Evolutionary conservation across 2,888 invertebrate species (phyloP).

Genomic region (Elegia similella): DNA sequence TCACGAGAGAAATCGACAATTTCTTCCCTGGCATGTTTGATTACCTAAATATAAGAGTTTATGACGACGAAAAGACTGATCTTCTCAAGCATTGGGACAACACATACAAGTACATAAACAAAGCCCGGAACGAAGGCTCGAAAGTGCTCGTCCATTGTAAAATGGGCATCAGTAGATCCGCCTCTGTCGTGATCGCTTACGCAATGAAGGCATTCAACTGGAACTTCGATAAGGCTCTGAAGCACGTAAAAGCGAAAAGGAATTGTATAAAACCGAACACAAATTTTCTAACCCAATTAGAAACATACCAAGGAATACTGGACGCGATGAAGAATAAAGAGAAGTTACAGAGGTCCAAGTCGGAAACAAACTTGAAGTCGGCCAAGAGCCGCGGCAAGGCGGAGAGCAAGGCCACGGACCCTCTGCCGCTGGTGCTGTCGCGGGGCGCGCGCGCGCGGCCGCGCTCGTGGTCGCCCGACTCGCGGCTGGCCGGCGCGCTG

Average conservation of each 20-base stretch:
- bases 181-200: conserved; percentile 98
- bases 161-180: conserved; percentile 99
- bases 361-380: conserved; percentile 93
- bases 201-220: conserved; percentile 99
- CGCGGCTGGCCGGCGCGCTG: conserved; percentile 82
- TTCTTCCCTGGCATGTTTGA: conserved; percentile 99
- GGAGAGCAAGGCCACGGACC: conserved; percentile 82
- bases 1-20: conserved; percentile 99
- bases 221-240: conserved; percentile 93
- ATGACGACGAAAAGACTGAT: conserved; percentile 98
- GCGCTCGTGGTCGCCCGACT: conserved; percentile 89
- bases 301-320: conserved; percentile 97
- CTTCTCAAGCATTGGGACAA: conserved; percentile 98
- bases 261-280: conserved; percentile 98
- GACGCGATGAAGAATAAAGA: conserved; percentile 98
- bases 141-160: conserved; percentile 99
- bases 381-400: conserved; percentile 81
- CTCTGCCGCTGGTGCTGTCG: conserved; percentile 83
- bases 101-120: conserved; percentile 97
- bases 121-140: conserved; percentile 93
- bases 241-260: conserved; percentile 94
- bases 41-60: conserved; percentile 97
- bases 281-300: conserved; percentile 95
- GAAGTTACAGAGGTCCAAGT: conserved; percentile 95
- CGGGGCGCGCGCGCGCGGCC: conserved; percentile 76